phyloP scores from a whole-genome alignment of 2,113 vertebrate species.

The Muscicapa adusta region DNA sequence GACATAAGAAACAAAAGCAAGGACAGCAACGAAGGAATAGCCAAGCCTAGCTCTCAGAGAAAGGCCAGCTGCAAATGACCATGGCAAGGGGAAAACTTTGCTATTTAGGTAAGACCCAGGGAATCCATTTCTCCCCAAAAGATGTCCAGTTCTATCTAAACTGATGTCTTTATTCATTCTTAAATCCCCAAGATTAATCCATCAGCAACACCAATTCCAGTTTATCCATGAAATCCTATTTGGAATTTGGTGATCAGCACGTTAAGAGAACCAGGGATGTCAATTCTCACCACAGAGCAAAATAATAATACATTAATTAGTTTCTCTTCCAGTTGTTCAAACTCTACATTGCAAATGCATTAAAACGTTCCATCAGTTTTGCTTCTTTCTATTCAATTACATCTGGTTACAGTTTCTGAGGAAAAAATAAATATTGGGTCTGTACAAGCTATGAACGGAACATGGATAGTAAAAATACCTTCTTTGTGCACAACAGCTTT shows the following conservation, averaged over 20 bases:
- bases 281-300: neutral
- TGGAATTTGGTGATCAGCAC: slow-evolving; percentile 10
- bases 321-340: neutral
- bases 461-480: neutral
- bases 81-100: neutral
- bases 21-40: neutral
- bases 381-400: neutral
- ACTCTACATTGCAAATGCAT: neutral
- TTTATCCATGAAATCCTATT: slow-evolving; percentile 39
- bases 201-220: slow-evolving; percentile 11
- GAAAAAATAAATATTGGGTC: neutral
- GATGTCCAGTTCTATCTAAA: neutral
- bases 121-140: neutral
- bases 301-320: neutral
- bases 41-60: neutral
- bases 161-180: slow-evolving; percentile 1
- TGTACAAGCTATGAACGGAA: neutral
- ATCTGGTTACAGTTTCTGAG: neutral
- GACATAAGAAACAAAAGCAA: neutral
- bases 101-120: neutral
- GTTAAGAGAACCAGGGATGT: neutral
- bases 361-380: neutral
- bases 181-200: slow-evolving; percentile 48
- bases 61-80: neutral
- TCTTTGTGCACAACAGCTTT: neutral